Evolutionary conservation across 1,140 invertebrate genomes (phyloP).

Genomic region (Tetraneura akinire): DNA sequence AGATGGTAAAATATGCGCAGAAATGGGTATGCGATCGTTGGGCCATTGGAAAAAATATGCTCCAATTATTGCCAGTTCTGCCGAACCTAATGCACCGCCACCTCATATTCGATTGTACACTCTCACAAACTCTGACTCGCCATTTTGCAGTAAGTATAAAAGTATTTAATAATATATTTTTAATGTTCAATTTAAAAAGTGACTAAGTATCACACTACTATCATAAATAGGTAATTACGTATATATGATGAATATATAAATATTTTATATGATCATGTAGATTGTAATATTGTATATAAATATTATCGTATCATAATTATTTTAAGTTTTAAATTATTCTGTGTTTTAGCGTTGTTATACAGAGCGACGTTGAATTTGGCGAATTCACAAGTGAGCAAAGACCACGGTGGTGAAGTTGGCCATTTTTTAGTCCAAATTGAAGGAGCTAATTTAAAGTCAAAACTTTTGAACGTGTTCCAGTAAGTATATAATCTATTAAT

Average conservation of each 20-base stretch:
- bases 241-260: too few species aligned
- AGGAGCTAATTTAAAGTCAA: slow-evolving; percentile 64
- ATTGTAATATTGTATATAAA: too few species aligned
- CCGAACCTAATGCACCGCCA: slow-evolving; percentile 30
- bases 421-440: slow-evolving; percentile 69
- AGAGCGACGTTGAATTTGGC: slow-evolving; percentile 73
- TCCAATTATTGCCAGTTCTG: slow-evolving; percentile 39
- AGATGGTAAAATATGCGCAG: slow-evolving; percentile 55
- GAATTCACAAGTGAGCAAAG: slow-evolving; percentile 68
- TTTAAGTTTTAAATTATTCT: neutral
- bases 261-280: too few species aligned
- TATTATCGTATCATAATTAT: too few species aligned
- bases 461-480: slow-evolving; percentile 54
- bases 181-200: neutral
- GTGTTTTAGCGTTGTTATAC: slow-evolving; percentile 71
- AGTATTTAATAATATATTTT: too few species aligned
- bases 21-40: slow-evolving; percentile 55
- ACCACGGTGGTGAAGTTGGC: slow-evolving; percentile 78
- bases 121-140: slow-evolving; percentile 67
- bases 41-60: slow-evolving; percentile 52
- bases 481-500: slow-evolving; percentile 48
- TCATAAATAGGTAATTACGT: too few species aligned
- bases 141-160: slow-evolving; percentile 76
- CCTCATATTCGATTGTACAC: slow-evolving; percentile 66
- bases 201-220: too few species aligned